A percentile compares a stretch with the other conserved stretches of the same genome.
Conservation (phyloP, 2,113 vertebrate species). For the Rhadina sibilatrix region DNA sequence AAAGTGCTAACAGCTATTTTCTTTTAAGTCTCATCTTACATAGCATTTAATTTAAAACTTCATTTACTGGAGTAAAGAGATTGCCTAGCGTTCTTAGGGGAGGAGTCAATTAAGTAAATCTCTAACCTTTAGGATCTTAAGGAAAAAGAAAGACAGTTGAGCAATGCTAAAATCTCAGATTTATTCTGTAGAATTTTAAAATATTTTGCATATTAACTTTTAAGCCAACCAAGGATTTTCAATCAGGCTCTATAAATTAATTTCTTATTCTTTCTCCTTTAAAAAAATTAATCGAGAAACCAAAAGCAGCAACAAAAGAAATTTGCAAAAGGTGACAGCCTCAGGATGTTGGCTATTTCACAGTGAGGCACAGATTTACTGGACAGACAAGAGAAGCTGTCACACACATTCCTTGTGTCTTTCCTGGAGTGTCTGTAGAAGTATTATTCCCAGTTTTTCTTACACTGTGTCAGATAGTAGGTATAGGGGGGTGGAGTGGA, state of each 20-base stretch:
- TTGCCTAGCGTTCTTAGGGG: not conserved
- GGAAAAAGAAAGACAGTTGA: not conserved
- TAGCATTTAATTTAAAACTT: not conserved
- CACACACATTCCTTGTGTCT: not conserved
- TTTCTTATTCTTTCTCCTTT: not conserved
- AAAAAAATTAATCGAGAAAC: not conserved
- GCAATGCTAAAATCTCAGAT: not conserved
- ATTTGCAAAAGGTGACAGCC: not conserved
- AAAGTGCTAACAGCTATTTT: not conserved
- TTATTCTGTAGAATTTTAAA: not conserved
- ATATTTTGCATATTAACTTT: not conserved
- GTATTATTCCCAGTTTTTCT: not conserved
- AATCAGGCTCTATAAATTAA: not conserved
- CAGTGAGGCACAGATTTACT: not conserved
- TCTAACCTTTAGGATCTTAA: not conserved
- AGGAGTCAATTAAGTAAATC: not conserved
- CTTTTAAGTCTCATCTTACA: not conserved
- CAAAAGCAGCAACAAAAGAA: not conserved
- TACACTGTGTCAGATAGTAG: not conserved
- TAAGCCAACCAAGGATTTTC: not conserved
- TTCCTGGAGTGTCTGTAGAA: not conserved
- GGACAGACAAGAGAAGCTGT: not conserved
- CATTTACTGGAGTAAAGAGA: not conserved
- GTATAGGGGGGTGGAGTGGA: not conserved
- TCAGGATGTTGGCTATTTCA: not conserved